Evolutionary conservation across 2,797 vertebrate genomes (phyloP), one percentile per base, ranked within the genome.

Genomic region (Microctenopoma lineatum): DNA sequence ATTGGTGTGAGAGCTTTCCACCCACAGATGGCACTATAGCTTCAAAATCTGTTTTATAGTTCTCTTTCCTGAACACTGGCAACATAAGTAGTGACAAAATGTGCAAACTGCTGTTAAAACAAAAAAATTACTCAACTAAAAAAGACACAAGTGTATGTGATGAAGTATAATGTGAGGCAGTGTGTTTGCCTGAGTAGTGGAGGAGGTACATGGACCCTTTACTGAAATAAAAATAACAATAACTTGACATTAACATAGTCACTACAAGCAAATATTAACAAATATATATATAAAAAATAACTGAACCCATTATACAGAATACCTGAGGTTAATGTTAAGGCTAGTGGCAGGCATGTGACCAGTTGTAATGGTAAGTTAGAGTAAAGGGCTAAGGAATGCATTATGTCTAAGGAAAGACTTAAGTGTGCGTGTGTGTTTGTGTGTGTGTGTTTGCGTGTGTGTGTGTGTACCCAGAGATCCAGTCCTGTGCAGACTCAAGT

Each of bases 401-500:
- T 41, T 41, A 41, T 41, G 38, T 13, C 41, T 42, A 15, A 5
- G 5, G 41, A 42, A 42, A 42, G 14, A 15, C 11, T 26, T 63
- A 7, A 11, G 4, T 53, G 26, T 38, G 21, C n/a, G 14, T 69
- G 48, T 55, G 27, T 64, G 9, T 9, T 21, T 18, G 34, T 63
- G 21, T 21, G n/a, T 69, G 48, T 55, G 27, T 64, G 9, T 9
- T 21, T 18, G 34, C 60, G 48, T 26, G 36, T 55, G 15, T 59
- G 39, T 44, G 27, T 38, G 51, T 38, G 36, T 60, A 32, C 94
- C 94, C 71, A 94, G 88, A 78, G 93, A 94, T 93, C 93, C 92
- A 77, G 92, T 94, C 85, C 93, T 92, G 89, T 94, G 93, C 70
- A 94, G 93, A 79, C 75, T 92, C 81, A 94, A 87, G 87, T 79